phyloP scores from a whole-genome alignment of 2,113 vertebrate genomes.

The Burhinus bistriatus region DNA sequence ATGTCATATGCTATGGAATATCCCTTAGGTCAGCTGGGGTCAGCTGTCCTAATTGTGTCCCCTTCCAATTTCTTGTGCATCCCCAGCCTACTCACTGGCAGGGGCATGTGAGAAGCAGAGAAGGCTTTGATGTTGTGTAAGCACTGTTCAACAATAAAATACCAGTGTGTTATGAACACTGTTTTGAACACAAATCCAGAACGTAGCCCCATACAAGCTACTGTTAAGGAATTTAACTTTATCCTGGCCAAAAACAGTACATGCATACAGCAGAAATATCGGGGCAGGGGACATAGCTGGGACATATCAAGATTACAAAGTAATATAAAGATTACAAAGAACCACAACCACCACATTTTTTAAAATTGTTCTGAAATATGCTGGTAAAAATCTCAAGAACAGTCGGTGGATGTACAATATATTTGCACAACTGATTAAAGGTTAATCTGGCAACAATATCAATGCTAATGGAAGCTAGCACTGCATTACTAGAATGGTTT shows the following conservation, averaged over 20 bases:
- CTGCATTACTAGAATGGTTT: neutral
- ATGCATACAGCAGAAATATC: neutral
- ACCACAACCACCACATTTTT: neutral
- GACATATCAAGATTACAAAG: neutral
- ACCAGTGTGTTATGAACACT: too few relatives aligned
- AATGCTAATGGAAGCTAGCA: neutral
- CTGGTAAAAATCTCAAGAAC: neutral
- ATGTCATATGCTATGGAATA: rapidly evolving
- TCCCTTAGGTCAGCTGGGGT: neutral
- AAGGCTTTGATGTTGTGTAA: neutral
- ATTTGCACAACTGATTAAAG: neutral
- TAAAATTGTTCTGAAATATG: neutral
- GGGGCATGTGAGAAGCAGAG: neutral
- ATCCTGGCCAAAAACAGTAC: neutral
- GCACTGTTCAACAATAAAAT: neutral
- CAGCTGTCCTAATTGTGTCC: too few relatives aligned
- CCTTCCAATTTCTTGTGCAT: neutral
- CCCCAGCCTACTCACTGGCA: rapidly evolving
- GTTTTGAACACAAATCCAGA: neutral
- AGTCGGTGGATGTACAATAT: neutral
- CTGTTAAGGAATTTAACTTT: neutral
- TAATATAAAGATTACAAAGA: neutral
- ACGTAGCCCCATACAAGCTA: rapidly evolving
- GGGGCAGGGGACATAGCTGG: too few relatives aligned
- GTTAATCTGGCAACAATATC: neutral